Evolutionary conservation across 2,797 vertebrate genomes (phyloP), one percentile per base, ranked within the genome.

Genomic region (Eospalax fontanierii): DNA sequence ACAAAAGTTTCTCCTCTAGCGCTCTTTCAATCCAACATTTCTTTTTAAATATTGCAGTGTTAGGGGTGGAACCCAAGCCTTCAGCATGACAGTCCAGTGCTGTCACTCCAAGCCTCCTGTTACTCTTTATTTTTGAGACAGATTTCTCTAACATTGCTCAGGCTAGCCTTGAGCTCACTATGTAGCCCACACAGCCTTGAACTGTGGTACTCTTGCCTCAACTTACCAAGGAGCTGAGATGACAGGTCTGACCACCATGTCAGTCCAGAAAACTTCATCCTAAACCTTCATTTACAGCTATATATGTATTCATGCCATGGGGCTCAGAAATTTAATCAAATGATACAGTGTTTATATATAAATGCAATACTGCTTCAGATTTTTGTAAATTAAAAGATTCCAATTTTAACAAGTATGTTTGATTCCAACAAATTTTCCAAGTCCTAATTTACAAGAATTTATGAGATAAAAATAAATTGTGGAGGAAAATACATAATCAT

Each of bases 391-490:
- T 73, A 87, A 87, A 75, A 24, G 1, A 74, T 76, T 35, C 0
- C 22, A 87, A n/a, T 46, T 79, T 87, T 87, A 80, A 94, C 46
- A 68, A 54, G 88, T 78, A 80, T 2, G 6, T 61, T 46, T 74
- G 10, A 92, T 66, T 82, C 24, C 12, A 63, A 10, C 73, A 89
- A 91, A 46, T 84, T 80, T 70, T 79, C 19, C 35, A 87, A 92
- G 76, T 21, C 1, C 16, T 54, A 50, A 4, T 70, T 95, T 38
- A 79, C 71, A 46, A 46, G 11, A 46, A 46, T 46, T 46, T 46
- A 74, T 28, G 19, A 87, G 33, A 3, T 26, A 35, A 16, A 46
- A 81, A 74, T 15, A 65, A 74, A 1, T 28, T 15, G 40, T n/a
- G 3, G 19, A 7, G 11, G 11, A n/a, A 38, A 54, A 40, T 46